Percentiles rank a stretch among this genome's conserved stretches.
These are phyloP conservation scores for Drosophila pruinosa DNA, from an alignment of 1,140 invertebrate genomes.

Conservation along the genomic window DNA sequence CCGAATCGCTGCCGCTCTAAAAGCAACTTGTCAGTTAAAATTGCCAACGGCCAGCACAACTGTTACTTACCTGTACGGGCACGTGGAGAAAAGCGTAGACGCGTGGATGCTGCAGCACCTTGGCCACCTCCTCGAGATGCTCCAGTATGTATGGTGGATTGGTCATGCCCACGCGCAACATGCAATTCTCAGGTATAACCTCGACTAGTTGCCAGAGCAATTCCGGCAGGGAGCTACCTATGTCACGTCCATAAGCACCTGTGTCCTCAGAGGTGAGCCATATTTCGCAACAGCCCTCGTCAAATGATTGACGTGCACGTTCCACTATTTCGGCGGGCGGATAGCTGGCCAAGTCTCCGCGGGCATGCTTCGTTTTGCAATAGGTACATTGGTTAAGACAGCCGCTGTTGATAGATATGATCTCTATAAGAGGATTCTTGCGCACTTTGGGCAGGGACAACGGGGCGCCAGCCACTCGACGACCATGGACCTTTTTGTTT, in stretches of 20 bases:
- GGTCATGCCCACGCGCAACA: slow-evolving; percentile 96
- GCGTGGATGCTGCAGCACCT: slow-evolving; percentile 93
- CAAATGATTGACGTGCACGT: slow-evolving; percentile 92
- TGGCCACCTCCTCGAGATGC: slow-evolving; percentile 95
- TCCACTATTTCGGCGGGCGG: slow-evolving; percentile 92
- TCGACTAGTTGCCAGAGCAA: slow-evolving; percentile 94
- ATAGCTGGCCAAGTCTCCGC: slow-evolving; percentile 98
- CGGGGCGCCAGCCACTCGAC: slow-evolving; percentile 93
- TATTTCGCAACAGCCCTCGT: slow-evolving; percentile 97
- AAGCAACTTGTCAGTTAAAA: neutral
- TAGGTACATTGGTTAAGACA: slow-evolving; percentile 99
- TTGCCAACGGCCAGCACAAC: too few relatives aligned
- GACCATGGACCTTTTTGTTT: slow-evolving; percentile 91
- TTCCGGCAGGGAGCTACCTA: slow-evolving; percentile 93
- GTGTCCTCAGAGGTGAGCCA: slow-evolving; percentile 99
- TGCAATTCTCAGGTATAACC: slow-evolving; percentile 94
- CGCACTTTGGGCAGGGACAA: slow-evolving; percentile 96
- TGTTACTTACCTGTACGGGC: slow-evolving; percentile 90
- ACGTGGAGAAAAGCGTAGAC: slow-evolving; percentile 98
- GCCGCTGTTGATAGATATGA: slow-evolving; percentile 98
- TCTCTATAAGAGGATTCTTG: slow-evolving; percentile 98
- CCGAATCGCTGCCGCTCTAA: slow-evolving; percentile 94
- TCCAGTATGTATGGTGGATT: slow-evolving; percentile 99
- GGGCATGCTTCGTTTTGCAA: slow-evolving; percentile 98
- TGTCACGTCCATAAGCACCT: slow-evolving; percentile 97